Evolutionary conservation across 2,113 vertebrate species (phyloP), one percentile per base, ranked within the genome.

Genomic region (Merops nubicus): DNA sequence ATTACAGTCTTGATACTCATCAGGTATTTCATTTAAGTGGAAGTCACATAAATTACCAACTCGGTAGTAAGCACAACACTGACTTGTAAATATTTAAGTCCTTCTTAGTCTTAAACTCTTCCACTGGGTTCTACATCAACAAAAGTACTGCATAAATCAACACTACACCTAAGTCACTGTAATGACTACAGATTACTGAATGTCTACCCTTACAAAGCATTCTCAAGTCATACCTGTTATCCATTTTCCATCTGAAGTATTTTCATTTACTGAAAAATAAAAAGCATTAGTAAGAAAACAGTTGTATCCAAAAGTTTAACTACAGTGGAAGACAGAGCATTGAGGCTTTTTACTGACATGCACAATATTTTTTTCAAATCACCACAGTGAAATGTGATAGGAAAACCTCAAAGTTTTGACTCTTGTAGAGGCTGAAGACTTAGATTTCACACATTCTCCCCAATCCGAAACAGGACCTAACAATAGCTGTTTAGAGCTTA

Each of bases 241-340:
- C 54, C 2, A 2, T 51, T 47, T 81, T 54, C 72, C 83, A 84
- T 15, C 34, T 3, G 12, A 84, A 63, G 45, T 21, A 70, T 4
- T 42, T 25, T 92, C 73, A 92, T 88, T 97, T 91, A 97, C 96
- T 97, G 69, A 75, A 96, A 95, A 86, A 88, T 2, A 92, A 62
- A 84, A 89, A 59, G 45, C 12, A 83, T 29, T 53, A 73, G 1
- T 54, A 73, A 68, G 28, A 85, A 1, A 63, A 74, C 0, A 23
- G 19, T 22, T 90, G 77, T 9, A 86, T 19, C 21, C n/a, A 5
- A 33, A 56, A 57, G 20, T 83, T 83, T 13, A 23, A 29, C 34
- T 74, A 42, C 15, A 38, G 16, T 3, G 57, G 9, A 51, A 87
- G 43, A 80, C 1, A 4, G 6, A 77, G 15, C 38, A 73, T 82